A percentile compares a stretch with the other conserved stretches of the same genome.
Evolutionary conservation across 2,113 vertebrate species (phyloP).

Genomic region (Alexandromys fortis): DNA sequence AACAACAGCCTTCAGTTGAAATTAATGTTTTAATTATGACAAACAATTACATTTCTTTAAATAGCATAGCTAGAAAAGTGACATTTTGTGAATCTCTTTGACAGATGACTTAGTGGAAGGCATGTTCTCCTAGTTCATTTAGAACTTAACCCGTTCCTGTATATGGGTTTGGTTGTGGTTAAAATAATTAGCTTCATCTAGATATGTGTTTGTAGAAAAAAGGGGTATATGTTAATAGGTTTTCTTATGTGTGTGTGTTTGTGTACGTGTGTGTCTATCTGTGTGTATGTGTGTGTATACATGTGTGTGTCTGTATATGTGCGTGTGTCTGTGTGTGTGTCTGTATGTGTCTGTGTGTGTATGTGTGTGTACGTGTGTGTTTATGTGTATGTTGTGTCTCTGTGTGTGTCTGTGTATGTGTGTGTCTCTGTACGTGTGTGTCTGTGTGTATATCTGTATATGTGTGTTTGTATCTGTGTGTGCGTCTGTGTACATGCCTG

Average conservation of each 20-base stretch:
- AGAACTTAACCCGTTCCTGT: background rate
- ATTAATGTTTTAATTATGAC: background rate
- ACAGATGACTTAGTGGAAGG: conserved; percentile 9
- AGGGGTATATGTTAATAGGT: background rate
- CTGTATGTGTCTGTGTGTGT: rapidly evolving
- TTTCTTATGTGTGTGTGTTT: background rate
- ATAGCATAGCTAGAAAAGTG: background rate
- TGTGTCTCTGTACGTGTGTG: background rate
- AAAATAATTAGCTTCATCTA: background rate
- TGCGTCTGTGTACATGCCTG: background rate
- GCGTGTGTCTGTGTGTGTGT: no score
- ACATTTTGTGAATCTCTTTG: conserved; percentile 45
- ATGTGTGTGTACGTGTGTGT: no score
- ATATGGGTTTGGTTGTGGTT: background rate
- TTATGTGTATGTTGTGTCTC: background rate
- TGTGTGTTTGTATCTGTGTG: background rate
- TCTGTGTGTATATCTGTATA: background rate
- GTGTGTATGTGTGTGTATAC: no score
- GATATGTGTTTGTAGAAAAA: background rate
- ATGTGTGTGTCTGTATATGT: no score
- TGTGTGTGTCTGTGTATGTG: background rate
- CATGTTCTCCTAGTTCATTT: conserved; percentile 1
- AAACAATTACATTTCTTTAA: background rate
- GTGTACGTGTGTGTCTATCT: background rate
- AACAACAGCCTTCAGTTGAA: background rate